These are phyloP conservation scores for Pitangus sulphuratus DNA, from an alignment of 2,797 vertebrate species.

Conservation along the genomic window DNA sequence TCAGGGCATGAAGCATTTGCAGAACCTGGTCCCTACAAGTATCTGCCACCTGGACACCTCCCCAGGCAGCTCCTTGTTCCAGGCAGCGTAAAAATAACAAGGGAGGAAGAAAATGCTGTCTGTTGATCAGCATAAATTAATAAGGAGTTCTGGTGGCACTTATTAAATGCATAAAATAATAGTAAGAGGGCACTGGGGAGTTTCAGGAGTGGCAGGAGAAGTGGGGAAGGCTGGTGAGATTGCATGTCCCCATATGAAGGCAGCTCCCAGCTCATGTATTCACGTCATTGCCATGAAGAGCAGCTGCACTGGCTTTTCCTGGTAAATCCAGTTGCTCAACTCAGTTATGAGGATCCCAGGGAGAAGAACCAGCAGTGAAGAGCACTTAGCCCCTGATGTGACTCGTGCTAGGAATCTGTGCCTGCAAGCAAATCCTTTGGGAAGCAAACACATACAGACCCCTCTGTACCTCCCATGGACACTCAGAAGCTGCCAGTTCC, in stretches of 20 bases:
- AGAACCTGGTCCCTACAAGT: not conserved
- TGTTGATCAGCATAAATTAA: not conserved
- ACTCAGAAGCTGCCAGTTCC: not conserved
- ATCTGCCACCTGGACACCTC: not conserved
- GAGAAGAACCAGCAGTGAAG: not conserved
- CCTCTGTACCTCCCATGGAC: not conserved
- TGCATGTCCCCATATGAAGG: not conserved
- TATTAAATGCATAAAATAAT: not conserved
- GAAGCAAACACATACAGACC: not conserved
- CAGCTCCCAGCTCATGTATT: not conserved
- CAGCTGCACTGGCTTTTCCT: not conserved
- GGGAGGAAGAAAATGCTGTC: not conserved
- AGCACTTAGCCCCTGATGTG: not conserved
- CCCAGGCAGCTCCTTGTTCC: not conserved
- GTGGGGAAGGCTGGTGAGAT: not conserved
- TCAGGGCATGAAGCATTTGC: not conserved
- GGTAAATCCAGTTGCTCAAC: not conserved
- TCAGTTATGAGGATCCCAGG: not conserved
- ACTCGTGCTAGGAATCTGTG: not conserved
- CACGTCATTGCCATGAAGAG: accelerated
- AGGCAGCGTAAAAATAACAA: not conserved
- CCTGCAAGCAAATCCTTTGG: not conserved
- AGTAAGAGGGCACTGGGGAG: not conserved
- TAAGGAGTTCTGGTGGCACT: not conserved
- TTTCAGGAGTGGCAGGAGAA: not conserved